Base-by-base conservation (phyloP, 1,140 invertebrate species). In the Dufourea novaeangliae region DNA sequence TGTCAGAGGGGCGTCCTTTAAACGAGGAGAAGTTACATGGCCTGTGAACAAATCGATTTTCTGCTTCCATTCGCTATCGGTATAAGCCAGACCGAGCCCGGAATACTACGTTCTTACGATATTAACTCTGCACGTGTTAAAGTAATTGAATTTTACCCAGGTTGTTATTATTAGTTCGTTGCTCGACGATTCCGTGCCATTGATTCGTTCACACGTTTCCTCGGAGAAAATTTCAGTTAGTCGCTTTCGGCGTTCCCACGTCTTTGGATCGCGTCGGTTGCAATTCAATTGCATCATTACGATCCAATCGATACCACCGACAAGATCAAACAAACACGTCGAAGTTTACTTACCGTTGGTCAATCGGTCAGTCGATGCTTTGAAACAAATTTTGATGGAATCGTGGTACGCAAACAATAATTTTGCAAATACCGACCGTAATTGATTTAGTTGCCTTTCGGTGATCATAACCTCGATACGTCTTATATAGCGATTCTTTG, bases 21-120 rank as follows among this genome's bases (percentile, higher is more conserved):
- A 86, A 86, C 71, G 79, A 46, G 59, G 27, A 29, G 52, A 74
- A 64, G 83, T 67, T 86, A 86, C 79, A 86, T 85, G 83, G 76
- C 39, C 75, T 56, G 80, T 75, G 80, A 85, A 85, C 50, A 62
- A 84, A 86, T 86, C 83, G 84, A 85, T 86, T 86, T 86, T 86
- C 83, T 79, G 83, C 54, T 77, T 85, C 79, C 69, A 34, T 75
- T 82, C 83, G 76, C 79, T 86, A 79, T 85, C 84, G 64, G 57
- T 52, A 41, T 46, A 32, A 74, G 34, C 68, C 83, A 82, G 83
- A 52, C 83, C 50, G n/a, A 63, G 59, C 22, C 46, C 32, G 3
- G 50, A 56, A n/a, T n/a, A n/a, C 34, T 68, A 73, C 80, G 54
- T 82, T 41, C 71, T 69, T 59, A 79, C 81, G 70, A 75, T 71